These are phyloP conservation scores for Engystomops pustulosus DNA, from an alignment of 2,113 vertebrate genomes.

Conservation along the genomic window DNA sequence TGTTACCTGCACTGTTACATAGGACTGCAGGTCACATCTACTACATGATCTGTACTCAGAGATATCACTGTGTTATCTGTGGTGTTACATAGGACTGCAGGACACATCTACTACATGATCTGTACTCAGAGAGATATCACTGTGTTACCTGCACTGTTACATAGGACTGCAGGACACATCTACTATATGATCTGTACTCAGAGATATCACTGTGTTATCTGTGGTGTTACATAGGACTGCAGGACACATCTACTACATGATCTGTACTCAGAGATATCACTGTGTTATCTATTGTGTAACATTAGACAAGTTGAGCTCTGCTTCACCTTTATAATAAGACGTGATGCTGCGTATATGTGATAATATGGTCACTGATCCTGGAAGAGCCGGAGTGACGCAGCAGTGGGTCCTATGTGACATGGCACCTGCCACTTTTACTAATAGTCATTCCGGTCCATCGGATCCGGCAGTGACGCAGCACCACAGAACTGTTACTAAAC, in stretches of 20 bases:
- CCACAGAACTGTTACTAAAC: too few species aligned
- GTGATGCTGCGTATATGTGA: not conserved
- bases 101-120: conserved; percentile 11
- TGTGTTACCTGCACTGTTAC: not conserved
- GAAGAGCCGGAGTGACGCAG: not conserved
- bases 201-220: not conserved
- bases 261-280: not conserved
- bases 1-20: not conserved
- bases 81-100: too few species aligned
- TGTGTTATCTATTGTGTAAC: not conserved
- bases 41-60: not conserved
- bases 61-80: too few species aligned
- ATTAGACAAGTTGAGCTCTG: not conserved
- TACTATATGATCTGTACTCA: too few species aligned
- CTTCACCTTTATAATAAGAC: not conserved
- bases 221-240: conserved; percentile 1
- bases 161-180: not conserved
- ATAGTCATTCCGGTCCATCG: not conserved
- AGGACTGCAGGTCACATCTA: not conserved
- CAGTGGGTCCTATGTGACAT: not conserved
- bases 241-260: not conserved
- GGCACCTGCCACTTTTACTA: not conserved
- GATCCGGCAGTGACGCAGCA: not conserved
- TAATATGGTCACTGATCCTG: not conserved
- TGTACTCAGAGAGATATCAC: not conserved